Base-by-base conservation (phyloP, 2,888 invertebrate genomes). In the Sinopyrophorus schimmeli region DNA sequence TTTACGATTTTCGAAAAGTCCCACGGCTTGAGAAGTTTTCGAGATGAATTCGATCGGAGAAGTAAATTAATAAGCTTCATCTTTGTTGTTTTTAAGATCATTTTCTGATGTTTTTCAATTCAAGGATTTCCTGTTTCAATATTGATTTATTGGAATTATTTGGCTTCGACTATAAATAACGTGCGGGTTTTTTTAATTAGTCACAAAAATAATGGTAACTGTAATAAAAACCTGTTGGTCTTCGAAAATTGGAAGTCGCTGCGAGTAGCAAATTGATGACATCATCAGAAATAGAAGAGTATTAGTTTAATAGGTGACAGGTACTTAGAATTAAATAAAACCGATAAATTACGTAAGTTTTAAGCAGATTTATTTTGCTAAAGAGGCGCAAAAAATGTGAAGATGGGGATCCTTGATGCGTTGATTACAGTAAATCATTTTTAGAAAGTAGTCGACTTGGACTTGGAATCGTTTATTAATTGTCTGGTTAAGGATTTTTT, bases 401-500 rank as follows among this genome's bases (percentile, higher is more conserved):
- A n/a, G n/a, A n/a, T n/a, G n/a, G n/a, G n/a, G 1, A 9, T n/a
- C 24, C 35, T 16, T 24, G 7, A 10, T 14, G n/a, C 23, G 35
- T 12, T 15, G 24, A 35, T 35, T 17, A 24, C 24, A 24, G 5
- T 26, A 9, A 35, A 35, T 35, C 35, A 35, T 44, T 43, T 44
- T 44, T 44, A 44, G 44, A 44, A 44, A 44, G 44, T 44, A 23
- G 37, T 37, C 30, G 28, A 37, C 44, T 17, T 23, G 37, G 35
- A 18, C n/a, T n/a, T n/a, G n/a, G n/a, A n/a, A n/a, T n/a, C n/a
- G n/a, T n/a, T n/a, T n/a, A n/a, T n/a, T n/a, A n/a, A n/a, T 37
- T 35, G 28, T 35, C 23, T 16, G 23, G 21, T 16, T 17, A 30
- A 28, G 37, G 43, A 7, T 28, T 23, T 28, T 26, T 44, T 43